Conservation (phyloP, 2,888 invertebrate genomes). For the Aromia moschata region DNA sequence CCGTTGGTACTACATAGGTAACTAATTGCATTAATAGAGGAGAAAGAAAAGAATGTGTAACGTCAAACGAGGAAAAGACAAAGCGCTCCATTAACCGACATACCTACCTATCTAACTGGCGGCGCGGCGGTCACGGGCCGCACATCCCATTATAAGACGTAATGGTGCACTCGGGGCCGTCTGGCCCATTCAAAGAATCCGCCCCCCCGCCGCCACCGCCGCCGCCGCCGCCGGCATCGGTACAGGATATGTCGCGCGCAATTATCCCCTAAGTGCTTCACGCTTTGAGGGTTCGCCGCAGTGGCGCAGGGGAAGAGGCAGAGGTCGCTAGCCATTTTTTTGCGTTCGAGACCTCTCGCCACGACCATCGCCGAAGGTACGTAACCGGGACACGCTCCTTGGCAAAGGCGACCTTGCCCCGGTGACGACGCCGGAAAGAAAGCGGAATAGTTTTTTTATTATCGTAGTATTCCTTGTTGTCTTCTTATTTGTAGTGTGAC, state of each 20-base stretch:
- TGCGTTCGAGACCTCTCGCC: too few species aligned
- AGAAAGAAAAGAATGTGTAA: too few species aligned
- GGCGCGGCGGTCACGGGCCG: constrained; percentile 52
- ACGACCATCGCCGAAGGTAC: too few species aligned
- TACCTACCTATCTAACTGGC: constrained; percentile 45
- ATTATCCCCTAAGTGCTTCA: constrained; percentile 51
- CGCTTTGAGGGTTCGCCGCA: constrained; percentile 28
- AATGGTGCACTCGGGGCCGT: constrained; percentile 52
- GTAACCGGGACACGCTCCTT: too few species aligned
- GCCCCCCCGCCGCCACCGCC: constrained; percentile 50
- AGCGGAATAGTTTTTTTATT: too few species aligned
- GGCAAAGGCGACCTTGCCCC: too few species aligned
- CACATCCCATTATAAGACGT: constrained; percentile 53
- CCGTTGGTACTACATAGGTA: too few species aligned
- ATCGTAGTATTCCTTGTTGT: too few species aligned
- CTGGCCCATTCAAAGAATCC: constrained; percentile 53
- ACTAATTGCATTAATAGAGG: too few species aligned
- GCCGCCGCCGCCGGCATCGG: constrained; percentile 14
- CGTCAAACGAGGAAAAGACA: constrained; percentile 31
- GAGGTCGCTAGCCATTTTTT: too few species aligned
- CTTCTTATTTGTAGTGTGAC: too few species aligned
- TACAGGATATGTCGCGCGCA: constrained; percentile 50
- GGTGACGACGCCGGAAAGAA: too few species aligned
- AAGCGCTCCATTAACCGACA: constrained; percentile 49
- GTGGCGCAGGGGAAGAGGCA: neutral